Evolutionary conservation across 2,888 invertebrate species (phyloP), one percentile per base, ranked within the genome.

Genomic region (Ophioninae sp.): DNA sequence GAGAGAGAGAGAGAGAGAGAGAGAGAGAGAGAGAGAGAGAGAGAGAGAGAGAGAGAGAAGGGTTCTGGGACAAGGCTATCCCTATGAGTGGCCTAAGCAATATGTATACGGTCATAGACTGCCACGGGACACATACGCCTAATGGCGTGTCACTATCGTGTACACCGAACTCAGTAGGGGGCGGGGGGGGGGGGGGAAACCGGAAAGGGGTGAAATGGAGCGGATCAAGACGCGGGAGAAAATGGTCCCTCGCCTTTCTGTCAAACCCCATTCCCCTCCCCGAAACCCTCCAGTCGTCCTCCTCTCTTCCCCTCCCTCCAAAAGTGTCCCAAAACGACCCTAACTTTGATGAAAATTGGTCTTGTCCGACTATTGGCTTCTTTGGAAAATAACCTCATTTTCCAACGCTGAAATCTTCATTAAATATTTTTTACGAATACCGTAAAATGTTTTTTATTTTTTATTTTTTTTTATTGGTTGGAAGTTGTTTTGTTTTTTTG

Each of bases 121-220:
- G 50, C 21, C n/a, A 21, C 44, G 2, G 30, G 17, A 50, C n/a
- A 57, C 57, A 57, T 30, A 70, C 68, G 62, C 65, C 37, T 65
- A 65, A 65, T 64, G 23, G 59, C 65, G 50, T 50, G 50, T 50
- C 50, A 17, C 50, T 50, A 50, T 50, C 50, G 59, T 72, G 65
- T 70, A 37, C 30, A 77, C 44, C 68, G 37, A 57, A 62, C 62
- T 64, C 21, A 61, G 61, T n/a, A 50, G 50, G 50, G 44, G 41
- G 41, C 7, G 41, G 41, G 41, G 41, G 44, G 44, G n/a, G 76
- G 73, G 56, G 74, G 13, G 20, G 10, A 37, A 10, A 13, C 65
- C 59, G 74, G 64, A 81, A 83, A 78, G 57, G 74, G 77, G 79
- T 76, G 79, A 79, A 83, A 83, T 83, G 83, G 70, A 78, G 83